A percentile compares a stretch with the other conserved stretches of the same genome.
phyloP scores from a whole-genome alignment of 2,113 vertebrate species.

The Ivindomyrus marchei region DNA sequence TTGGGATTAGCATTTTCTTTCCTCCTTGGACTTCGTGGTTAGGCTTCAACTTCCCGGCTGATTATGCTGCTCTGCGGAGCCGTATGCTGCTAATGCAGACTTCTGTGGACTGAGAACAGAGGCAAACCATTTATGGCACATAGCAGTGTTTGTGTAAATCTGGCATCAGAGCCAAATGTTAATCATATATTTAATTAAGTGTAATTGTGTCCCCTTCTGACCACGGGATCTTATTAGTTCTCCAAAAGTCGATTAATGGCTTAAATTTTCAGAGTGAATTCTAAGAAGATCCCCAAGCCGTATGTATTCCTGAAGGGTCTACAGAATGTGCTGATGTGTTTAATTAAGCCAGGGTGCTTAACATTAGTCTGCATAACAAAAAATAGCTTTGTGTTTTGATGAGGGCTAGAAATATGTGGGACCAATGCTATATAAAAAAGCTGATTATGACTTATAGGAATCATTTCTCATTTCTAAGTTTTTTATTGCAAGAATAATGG shows the following conservation, averaged over 20 bases:
- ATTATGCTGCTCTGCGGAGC: not conserved
- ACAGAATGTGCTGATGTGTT: not conserved
- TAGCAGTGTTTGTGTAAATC: not conserved
- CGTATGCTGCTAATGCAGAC: not conserved
- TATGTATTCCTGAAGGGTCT: not conserved
- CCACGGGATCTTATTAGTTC: not conserved
- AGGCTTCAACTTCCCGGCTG: not conserved
- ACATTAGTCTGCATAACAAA: not conserved
- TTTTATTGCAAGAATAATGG: not conserved
- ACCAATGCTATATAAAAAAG: not conserved
- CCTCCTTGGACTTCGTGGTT: not conserved
- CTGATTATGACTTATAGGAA: not conserved
- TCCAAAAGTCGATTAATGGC: not conserved
- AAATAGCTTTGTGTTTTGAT: not conserved
- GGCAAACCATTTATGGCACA: not conserved
- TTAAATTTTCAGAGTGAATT: not conserved
- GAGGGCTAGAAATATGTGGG: not conserved
- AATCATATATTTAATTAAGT: not conserved
- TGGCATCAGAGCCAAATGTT: not conserved
- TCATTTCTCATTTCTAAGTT: not conserved
- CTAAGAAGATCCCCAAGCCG: not conserved
- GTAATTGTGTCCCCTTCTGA: not conserved
- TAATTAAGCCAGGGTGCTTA: conserved; percentile 1
- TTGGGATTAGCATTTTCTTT: not conserved
- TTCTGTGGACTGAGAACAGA: not conserved